Percentiles rank a stretch among this genome's conserved stretches.
phyloP scores from a whole-genome alignment of 2,797 vertebrate genomes.

The Stomatorhinus walkeri region DNA sequence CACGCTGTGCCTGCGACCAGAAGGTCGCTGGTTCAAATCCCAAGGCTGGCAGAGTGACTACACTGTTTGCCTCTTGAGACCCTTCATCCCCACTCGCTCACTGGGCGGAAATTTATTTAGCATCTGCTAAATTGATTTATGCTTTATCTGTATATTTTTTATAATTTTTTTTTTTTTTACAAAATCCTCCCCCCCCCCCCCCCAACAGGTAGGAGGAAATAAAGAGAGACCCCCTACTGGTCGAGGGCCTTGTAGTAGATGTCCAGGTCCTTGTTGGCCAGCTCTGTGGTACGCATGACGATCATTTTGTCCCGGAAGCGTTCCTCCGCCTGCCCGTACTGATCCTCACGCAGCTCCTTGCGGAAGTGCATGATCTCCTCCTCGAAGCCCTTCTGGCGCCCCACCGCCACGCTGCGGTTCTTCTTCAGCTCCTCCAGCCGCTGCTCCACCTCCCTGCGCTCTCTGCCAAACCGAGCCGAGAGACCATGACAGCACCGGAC shows the following conservation, averaged over 20 bases:
- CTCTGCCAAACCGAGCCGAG: conserved; percentile 51
- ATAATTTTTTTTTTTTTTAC: background rate
- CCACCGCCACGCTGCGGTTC: conserved; percentile 76
- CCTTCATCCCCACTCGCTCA: background rate
- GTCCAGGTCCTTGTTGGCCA: conserved; percentile 89
- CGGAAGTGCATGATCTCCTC: conserved; percentile 83
- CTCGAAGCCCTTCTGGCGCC: conserved; percentile 87
- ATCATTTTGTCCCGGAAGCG: conserved; percentile 90
- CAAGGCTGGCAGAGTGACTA: background rate
- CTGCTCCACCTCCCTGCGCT: conserved; percentile 68
- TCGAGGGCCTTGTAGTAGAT: conserved; percentile 96
- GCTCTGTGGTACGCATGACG: conserved; percentile 86
- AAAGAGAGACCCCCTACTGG: conserved; percentile 66
- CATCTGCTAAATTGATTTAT: background rate
- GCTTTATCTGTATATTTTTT: background rate
- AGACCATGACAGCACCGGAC: background rate
- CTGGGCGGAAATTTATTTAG: background rate
- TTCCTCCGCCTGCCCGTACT: conserved; percentile 82
- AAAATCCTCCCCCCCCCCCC: background rate
- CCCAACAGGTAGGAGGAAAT: background rate
- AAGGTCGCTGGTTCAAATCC: background rate
- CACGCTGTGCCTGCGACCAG: background rate
- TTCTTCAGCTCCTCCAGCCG: conserved; percentile 80
- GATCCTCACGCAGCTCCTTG: conserved; percentile 82
- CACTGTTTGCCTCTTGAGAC: background rate